These are phyloP conservation scores for Mechanitis messenoides DNA, from an alignment of 2,888 invertebrate species.

Conservation along the genomic window DNA sequence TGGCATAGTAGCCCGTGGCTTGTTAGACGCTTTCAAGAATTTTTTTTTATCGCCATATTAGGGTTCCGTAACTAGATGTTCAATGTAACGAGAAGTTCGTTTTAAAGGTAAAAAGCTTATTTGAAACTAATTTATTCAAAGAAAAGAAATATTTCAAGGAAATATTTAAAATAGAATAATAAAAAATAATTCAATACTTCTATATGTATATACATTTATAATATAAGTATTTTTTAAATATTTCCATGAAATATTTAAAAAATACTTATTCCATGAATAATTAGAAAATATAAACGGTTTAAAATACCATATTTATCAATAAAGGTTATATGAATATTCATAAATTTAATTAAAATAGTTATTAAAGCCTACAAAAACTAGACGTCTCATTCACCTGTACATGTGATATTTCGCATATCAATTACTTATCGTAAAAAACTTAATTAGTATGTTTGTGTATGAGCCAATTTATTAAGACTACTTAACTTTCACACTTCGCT, in stretches of 20 bases:
- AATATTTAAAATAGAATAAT: too few species aligned
- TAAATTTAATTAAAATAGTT: neutral
- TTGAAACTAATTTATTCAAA: too few species aligned
- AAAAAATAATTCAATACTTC: too few species aligned
- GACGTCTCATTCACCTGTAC: too few species aligned
- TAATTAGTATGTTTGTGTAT: conserved; percentile 16
- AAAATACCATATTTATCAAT: neutral
- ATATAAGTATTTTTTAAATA: too few species aligned
- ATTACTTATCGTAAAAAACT: conserved; percentile 10
- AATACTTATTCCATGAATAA: too few species aligned
- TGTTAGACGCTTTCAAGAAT: conserved; percentile 8
- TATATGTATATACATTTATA: too few species aligned
- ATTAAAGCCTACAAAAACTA: neutral
- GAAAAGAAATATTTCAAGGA: too few species aligned
- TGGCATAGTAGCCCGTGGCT: conserved; percentile 7
- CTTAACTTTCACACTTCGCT: neutral
- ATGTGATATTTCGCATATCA: neutral
- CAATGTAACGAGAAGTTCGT: too few species aligned
- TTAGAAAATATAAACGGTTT: too few species aligned
- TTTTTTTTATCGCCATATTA: neutral
- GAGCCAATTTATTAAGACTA: conserved; percentile 6
- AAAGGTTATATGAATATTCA: neutral
- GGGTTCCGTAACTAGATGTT: conserved; percentile 3
- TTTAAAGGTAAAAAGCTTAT: too few species aligned
- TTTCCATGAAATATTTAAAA: too few species aligned